Conservation (phyloP, 2,888 invertebrate genomes). For the Drosophila birchii region DNA sequence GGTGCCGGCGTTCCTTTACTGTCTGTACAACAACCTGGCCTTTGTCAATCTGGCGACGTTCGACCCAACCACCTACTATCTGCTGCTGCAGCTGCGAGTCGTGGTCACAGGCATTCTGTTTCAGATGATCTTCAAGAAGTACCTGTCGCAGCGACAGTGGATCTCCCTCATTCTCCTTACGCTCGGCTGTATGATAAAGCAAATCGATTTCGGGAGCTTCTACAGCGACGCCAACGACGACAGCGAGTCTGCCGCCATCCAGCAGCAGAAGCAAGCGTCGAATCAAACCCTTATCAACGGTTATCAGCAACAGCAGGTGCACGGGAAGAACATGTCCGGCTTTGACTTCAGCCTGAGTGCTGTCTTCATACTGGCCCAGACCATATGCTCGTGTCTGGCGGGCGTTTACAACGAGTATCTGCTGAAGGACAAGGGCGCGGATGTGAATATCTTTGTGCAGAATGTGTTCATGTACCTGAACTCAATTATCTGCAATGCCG, state of each 20-base stretch:
- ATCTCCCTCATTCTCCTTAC: slow-evolving; percentile 94
- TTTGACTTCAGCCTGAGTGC: slow-evolving; percentile 87
- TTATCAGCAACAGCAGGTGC: neutral
- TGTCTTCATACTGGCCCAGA: slow-evolving; percentile 90
- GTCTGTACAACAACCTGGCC: slow-evolving; percentile 96
- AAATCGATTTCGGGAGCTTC: slow-evolving; percentile 86
- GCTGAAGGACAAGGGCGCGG: slow-evolving; percentile 92
- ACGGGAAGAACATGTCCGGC: slow-evolving; percentile 83
- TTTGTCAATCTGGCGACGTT: slow-evolving; percentile 95
- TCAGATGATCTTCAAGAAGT: slow-evolving; percentile 94
- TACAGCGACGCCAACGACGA: slow-evolving; percentile 76
- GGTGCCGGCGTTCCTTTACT: slow-evolving; percentile 95
- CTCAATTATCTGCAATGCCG: slow-evolving; percentile 95
- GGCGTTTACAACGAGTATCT: slow-evolving; percentile 98
- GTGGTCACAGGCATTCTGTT: slow-evolving; percentile 95
- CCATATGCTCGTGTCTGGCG: slow-evolving; percentile 95
- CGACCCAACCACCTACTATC: slow-evolving; percentile 97
- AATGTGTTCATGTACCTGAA: slow-evolving; percentile 98
- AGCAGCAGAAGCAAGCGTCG: slow-evolving; percentile 11
- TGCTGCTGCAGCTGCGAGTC: slow-evolving; percentile 95
- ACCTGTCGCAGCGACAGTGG: slow-evolving; percentile 93
- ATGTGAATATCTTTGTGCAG: slow-evolving; percentile 95
- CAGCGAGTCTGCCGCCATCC: slow-evolving; percentile 61
- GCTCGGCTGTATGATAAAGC: slow-evolving; percentile 95
- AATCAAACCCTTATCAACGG: neutral